A percentile compares a stretch with the other conserved stretches of the same genome.
Conservation (phyloP, 2,113 vertebrate genomes). For the Ursus arctos region DNA sequence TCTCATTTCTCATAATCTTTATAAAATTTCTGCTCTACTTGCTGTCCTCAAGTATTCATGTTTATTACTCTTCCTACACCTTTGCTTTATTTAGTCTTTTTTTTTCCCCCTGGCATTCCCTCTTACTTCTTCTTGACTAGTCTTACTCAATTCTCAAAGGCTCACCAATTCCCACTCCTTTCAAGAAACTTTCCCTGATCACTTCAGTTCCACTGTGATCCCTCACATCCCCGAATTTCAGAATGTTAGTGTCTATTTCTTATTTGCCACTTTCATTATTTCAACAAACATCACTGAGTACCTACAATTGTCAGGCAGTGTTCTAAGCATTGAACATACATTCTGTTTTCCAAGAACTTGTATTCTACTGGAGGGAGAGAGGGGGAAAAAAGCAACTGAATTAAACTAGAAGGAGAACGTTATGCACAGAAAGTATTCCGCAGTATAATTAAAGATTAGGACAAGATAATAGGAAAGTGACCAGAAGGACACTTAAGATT, state of each 20-base stretch:
- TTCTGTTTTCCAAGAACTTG: not conserved
- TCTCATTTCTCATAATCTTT: not conserved
- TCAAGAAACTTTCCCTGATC: not conserved
- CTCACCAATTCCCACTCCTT: not conserved
- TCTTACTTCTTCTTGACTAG: not conserved
- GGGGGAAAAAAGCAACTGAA: not conserved
- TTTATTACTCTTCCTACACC: not conserved
- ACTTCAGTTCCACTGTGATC: not conserved
- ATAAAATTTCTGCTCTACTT: not conserved
- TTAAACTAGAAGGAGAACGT: not conserved
- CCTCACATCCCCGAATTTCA: not conserved
- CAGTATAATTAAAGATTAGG: not conserved
- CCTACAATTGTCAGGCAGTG: not conserved
- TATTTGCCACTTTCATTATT: not conserved
- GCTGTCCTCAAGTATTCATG: not conserved
- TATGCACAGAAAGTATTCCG: not conserved
- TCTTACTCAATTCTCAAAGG: not conserved
- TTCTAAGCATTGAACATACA: not conserved
- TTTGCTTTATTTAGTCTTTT: no score
- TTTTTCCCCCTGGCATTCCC: not conserved
- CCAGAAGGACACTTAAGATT: not conserved
- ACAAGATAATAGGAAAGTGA: not conserved
- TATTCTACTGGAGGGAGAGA: not conserved
- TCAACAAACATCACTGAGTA: not conserved
- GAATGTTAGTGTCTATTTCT: not conserved